These are phyloP conservation scores for Acleris literana DNA, from an alignment of 2,888 invertebrate species.

Conservation along the genomic window DNA sequence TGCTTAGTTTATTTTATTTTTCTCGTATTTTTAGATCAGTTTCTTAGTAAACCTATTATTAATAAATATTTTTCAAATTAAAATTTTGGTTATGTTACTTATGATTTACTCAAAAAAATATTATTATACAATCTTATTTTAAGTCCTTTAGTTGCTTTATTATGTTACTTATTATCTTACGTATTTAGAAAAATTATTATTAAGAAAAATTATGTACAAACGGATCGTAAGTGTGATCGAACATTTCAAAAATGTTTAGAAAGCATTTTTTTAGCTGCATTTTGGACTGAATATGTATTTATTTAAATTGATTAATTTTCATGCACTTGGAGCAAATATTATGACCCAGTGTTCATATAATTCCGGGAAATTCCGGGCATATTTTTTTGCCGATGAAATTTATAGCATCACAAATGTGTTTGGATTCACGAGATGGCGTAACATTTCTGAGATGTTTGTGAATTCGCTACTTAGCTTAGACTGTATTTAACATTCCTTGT, in stretches of 20 bases:
- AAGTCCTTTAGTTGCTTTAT: too few species aligned
- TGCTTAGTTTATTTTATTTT: too few species aligned
- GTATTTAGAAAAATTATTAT: neutral
- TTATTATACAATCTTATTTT: too few species aligned
- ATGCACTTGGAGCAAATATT: too few species aligned
- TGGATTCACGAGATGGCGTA: neutral
- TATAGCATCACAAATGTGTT: neutral
- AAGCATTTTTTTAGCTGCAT: neutral
- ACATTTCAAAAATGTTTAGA: constrained; percentile 15
- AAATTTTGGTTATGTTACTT: too few species aligned
- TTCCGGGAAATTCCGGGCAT: too few species aligned
- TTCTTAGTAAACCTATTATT: too few species aligned
- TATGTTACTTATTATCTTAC: too few species aligned
- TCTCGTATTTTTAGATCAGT: too few species aligned
- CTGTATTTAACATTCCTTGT: constrained; percentile 22
- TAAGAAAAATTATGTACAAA: constrained; percentile 22
- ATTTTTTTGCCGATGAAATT: neutral
- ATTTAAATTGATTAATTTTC: neutral
- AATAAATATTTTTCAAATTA: too few species aligned
- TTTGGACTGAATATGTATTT: neutral
- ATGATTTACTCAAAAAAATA: too few species aligned
- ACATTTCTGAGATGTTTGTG: neutral
- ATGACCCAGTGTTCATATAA: too few species aligned
- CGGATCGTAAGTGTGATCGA: constrained; percentile 7
- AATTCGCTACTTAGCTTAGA: neutral